Evolutionary conservation across 2,888 invertebrate genomes (phyloP).

Genomic region (Pardosa pseudoannulata): DNA sequence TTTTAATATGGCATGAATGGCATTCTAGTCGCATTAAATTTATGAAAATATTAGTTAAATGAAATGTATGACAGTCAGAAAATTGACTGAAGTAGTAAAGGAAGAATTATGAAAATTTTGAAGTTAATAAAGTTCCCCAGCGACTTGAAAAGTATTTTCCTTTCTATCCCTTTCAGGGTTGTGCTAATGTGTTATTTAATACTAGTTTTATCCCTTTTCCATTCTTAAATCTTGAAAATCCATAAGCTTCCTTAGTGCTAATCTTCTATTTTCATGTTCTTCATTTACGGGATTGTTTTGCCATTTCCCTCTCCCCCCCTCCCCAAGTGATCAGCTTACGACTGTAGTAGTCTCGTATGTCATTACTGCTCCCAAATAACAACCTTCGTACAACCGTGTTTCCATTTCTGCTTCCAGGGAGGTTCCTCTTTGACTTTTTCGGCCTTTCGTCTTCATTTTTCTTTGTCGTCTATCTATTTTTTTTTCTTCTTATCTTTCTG

Average conservation of each 20-base stretch:
- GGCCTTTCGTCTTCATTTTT: conserved; percentile 3
- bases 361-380: conserved; percentile 65
- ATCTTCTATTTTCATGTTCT: conserved; percentile 1
- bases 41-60: too few relatives aligned
- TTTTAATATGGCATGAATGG: too few relatives aligned
- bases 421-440: background rate
- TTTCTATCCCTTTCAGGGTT: background rate
- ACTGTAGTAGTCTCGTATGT: conserved; percentile 35
- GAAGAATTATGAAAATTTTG: too few relatives aligned
- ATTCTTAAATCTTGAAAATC: background rate
- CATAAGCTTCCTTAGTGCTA: background rate
- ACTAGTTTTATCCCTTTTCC: background rate
- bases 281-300: conserved; percentile 12
- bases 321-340: conserved; percentile 41
- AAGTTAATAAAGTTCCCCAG: too few relatives aligned
- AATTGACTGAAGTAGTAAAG: too few relatives aligned
- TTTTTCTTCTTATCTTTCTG: background rate
- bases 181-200: background rate
- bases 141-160: too few relatives aligned
- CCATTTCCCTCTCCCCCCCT: background rate
- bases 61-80: too few relatives aligned
- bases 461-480: background rate
- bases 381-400: conserved; percentile 39
- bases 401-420: conserved; percentile 18
- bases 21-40: too few relatives aligned